These are phyloP conservation scores for Alitta virens DNA, from an alignment of 2,888 invertebrate species.

Conservation along the genomic window DNA sequence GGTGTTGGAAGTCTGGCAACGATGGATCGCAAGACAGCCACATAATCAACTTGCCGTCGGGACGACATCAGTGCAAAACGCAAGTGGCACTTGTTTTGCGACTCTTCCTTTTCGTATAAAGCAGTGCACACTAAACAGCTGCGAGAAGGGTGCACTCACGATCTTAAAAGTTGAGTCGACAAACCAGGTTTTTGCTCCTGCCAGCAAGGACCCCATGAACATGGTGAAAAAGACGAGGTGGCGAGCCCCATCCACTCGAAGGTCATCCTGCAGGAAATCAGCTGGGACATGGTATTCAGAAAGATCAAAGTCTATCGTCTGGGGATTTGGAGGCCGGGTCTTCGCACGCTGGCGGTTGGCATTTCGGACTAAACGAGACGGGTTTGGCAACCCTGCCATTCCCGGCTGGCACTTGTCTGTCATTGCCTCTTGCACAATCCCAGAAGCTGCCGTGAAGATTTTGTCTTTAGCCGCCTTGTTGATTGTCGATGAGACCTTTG, in stretches of 20 bases:
- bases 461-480: neutral
- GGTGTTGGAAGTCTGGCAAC: neutral
- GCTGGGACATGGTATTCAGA: neutral
- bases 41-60: no score
- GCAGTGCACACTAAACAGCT: conserved; percentile 18
- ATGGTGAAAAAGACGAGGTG: conserved; percentile 18
- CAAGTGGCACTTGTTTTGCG: conserved; percentile 19
- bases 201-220: neutral
- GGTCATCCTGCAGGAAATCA: conserved; percentile 7
- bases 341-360: neutral
- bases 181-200: conserved; percentile 13
- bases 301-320: conserved; percentile 5
- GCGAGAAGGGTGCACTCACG: conserved; percentile 15
- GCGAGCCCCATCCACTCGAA: neutral
- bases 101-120: conserved; percentile 2
- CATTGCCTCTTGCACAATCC: neutral
- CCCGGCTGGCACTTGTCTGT: neutral
- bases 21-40: neutral
- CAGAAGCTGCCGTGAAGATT: neutral
- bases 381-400: neutral
- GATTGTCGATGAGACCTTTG: neutral
- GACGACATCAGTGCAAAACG: conserved; percentile 3
- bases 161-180: conserved; percentile 21
- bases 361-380: neutral
- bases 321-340: neutral